Conservation (phyloP, 2,113 vertebrate species). For the Cryptotis parvus region DNA sequence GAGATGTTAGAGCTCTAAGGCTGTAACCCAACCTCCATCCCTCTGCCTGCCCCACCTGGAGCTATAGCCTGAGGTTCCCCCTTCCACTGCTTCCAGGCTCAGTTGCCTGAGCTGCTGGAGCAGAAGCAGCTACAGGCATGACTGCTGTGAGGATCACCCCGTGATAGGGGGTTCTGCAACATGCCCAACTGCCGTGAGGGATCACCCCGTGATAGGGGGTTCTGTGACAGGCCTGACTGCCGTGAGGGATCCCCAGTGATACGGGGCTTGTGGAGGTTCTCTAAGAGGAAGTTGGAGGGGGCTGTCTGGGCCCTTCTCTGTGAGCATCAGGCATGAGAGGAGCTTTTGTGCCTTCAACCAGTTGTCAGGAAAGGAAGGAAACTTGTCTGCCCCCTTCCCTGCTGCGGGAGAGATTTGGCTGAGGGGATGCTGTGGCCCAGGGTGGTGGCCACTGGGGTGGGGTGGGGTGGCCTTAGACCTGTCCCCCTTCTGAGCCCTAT, state of each 20-base stretch:
- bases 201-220: not conserved
- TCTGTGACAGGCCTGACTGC: no score
- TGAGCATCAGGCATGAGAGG: conserved; percentile 38
- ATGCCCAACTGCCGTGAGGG: no score
- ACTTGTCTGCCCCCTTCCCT: conserved; percentile 25
- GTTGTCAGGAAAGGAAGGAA: conserved; percentile 44
- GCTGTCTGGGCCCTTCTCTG: not conserved
- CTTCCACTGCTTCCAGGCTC: not conserved
- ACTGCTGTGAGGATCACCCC: not conserved
- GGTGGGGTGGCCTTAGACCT: not conserved
- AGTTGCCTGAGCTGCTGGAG: no score
- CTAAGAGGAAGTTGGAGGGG: conserved; percentile 6
- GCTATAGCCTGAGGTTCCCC: no score
- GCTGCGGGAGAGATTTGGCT: no score
- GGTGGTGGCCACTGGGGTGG: not conserved
- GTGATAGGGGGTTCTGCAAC: not conserved
- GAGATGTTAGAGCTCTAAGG: conserved; percentile 6
- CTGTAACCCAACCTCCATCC: no score
- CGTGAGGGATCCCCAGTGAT: not conserved
- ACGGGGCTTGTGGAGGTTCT: not conserved
- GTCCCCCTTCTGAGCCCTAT: not conserved
- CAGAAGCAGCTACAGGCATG: not conserved
- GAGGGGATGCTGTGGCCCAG: not conserved
- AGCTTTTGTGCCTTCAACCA: conserved; percentile 27
- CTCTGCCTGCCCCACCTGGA: not conserved